Evolutionary conservation across 2,888 invertebrate species (phyloP).

Genomic region (Acanthoscelides obtectus): DNA sequence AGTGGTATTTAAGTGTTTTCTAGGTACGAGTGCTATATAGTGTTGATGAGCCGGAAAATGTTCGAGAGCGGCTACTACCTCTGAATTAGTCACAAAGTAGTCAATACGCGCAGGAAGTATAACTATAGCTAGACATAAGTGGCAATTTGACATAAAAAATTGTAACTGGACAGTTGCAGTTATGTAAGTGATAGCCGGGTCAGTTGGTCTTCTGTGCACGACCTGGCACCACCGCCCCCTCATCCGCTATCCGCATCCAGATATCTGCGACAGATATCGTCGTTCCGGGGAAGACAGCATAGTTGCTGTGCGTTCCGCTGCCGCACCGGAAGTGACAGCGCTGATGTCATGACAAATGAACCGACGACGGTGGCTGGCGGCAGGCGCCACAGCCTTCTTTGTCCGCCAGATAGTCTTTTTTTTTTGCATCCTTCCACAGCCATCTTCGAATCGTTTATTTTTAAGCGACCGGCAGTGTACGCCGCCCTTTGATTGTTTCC

Average conservation of each 20-base stretch:
- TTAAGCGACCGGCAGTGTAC: conserved; percentile 9
- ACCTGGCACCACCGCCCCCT: neutral
- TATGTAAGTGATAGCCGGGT: no score
- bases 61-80: no score
- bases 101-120: no score
- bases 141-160: no score
- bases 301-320: conserved; percentile 5
- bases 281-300: neutral
- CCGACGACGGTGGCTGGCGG: neutral
- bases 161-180: no score
- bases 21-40: no score
- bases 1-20: no score
- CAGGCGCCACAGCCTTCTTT: neutral
- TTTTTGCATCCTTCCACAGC: conserved; percentile 7
- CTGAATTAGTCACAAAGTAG: no score
- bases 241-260: neutral
- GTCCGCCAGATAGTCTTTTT: conserved; percentile 10
- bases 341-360: conserved; percentile 48
- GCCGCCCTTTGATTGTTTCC: conserved; percentile 18
- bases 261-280: neutral
- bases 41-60: no score
- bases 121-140: no score
- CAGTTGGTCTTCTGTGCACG: neutral
- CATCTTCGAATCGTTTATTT: conserved; percentile 22
- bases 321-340: conserved; percentile 44